These are phyloP conservation scores for Hetaerina americana DNA, from an alignment of 1,140 invertebrate species.

Conservation along the genomic window DNA sequence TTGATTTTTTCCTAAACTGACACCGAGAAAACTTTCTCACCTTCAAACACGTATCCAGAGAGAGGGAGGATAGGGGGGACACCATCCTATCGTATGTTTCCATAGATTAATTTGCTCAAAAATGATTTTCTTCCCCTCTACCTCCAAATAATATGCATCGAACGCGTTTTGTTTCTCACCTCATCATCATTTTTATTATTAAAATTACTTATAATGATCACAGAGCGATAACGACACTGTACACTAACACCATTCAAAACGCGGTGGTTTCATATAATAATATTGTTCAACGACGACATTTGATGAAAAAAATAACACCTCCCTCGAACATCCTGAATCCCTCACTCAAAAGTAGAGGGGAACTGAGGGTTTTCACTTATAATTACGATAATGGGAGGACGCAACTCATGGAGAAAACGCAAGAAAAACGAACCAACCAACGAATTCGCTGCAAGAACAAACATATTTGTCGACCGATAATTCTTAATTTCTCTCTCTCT, in stretches of 20 bases:
- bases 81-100: no score
- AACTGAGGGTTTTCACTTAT: not conserved
- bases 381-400: not conserved
- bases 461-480: not conserved
- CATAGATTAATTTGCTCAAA: no score
- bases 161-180: not conserved
- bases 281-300: not conserved
- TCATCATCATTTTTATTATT: not conserved
- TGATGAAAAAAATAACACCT: not conserved
- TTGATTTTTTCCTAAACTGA: no score
- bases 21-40: not conserved
- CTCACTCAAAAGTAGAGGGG: not conserved
- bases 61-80: no score
- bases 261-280: not conserved
- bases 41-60: no score
- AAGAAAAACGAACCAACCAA: not conserved
- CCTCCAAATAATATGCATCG: no score
- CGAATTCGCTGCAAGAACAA: not conserved
- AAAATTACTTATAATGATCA: constrained; percentile 1
- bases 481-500: not conserved
- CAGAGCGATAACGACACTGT: not conserved
- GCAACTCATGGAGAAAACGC: not conserved
- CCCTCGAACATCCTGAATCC: no score
- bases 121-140: no score
- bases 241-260: not conserved